Base-by-base conservation (phyloP, 2,888 invertebrate genomes). In the Caenorhabditis japonica region DNA sequence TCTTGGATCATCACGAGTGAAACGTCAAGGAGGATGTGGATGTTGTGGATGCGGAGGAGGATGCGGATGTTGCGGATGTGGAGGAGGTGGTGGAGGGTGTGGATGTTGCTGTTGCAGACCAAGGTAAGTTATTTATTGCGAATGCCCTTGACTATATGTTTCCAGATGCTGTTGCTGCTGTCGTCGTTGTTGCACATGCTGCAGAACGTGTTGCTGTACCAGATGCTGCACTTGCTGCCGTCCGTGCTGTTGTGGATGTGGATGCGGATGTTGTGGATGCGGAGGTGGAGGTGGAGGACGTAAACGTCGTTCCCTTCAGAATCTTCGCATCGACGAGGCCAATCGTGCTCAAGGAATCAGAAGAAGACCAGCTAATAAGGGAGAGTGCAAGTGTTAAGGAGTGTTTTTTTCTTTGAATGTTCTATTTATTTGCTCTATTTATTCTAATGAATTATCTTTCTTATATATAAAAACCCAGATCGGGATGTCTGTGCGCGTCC, bases 121-220 rank as follows among this genome's bases (percentile, higher is more conserved):
- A 2, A 59, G 56, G 19, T 66, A 38, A 10, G 30, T 10, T 30
- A 5, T 30, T 10, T 30, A 30, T 30, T 30, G 30, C 7, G 30
- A n/a, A n/a, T n/a, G n/a, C n/a, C n/a, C n/a, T n/a, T n/a, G n/a
- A n/a, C n/a, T n/a, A n/a, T n/a, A n/a, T n/a, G n/a, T n/a, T n/a
- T 12, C 12, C 38, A 25, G 21, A 27, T 39, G 30, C 27, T 49
- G 62, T 17, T 75, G 75, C 43, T 75, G 75, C 43, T 75, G 75
- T 25, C 64, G 62, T 21, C 62, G 70, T 15, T 75, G 75, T 27
- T 75, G 75, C 55, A 75, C 75, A 21, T 75, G 75, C 25, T 75
- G 75, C 53, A 66, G 61, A 51, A 75, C 75, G 15, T 70, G 75
- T 43, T 75, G 75, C 23, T 75, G 75, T 34, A 75, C 75, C 23